These are phyloP conservation scores for Canis aureus DNA, from an alignment of 2,113 vertebrate species.

Conservation along the genomic window DNA sequence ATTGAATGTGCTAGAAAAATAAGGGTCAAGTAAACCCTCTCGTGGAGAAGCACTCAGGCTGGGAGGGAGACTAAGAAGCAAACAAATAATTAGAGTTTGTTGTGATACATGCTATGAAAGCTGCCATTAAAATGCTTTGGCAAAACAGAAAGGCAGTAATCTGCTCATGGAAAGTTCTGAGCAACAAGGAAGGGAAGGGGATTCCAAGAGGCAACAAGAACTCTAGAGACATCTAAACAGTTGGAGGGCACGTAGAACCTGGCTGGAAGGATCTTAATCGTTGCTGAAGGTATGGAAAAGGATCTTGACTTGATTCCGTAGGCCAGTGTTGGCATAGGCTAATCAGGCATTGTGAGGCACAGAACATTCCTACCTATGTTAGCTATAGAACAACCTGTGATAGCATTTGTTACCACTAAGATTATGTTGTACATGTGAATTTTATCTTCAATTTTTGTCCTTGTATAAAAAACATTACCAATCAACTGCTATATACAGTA, in stretches of 20 bases:
- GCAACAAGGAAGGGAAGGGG: not conserved
- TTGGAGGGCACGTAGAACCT: not conserved
- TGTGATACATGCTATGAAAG: not conserved
- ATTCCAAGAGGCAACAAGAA: not conserved
- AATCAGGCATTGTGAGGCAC: not conserved
- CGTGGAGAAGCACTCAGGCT: rapidly evolving
- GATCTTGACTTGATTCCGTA: not conserved
- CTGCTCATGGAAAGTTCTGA: not conserved
- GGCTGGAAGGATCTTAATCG: not conserved
- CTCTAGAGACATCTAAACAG: not conserved
- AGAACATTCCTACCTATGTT: not conserved
- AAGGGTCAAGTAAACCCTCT: not conserved
- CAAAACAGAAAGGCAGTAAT: not conserved
- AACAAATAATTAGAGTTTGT: not conserved
- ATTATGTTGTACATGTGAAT: not conserved
- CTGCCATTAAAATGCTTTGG: not conserved
- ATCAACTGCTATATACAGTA: not conserved
- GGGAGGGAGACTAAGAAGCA: not conserved
- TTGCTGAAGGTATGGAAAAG: not conserved
- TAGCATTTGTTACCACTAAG: not conserved
- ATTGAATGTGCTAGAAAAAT: not conserved
- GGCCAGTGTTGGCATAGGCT: not conserved
- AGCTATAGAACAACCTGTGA: not conserved
- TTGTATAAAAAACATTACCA: not conserved
- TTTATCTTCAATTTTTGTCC: not conserved